Conservation (phyloP, 2,797 vertebrate genomes). For the Hoplostethus atlanticus region DNA sequence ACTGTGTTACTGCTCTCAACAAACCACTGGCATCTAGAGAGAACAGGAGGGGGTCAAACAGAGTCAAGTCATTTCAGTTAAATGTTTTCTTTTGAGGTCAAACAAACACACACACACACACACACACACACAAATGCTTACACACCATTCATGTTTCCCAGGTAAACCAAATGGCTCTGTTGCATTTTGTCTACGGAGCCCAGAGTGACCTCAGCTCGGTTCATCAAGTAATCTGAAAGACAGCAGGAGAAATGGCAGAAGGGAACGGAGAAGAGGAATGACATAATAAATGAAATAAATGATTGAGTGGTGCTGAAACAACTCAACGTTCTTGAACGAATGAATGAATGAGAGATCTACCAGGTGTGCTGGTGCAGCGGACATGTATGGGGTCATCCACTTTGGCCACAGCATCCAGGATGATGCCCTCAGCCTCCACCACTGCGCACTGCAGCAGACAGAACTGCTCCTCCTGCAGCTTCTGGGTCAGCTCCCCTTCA, state of each 20-base stretch:
- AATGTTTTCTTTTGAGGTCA: neutral
- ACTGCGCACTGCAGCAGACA: conserved; percentile 85
- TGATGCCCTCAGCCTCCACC: conserved; percentile 88
- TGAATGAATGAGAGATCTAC: conserved; percentile 67
- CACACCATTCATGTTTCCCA: conserved; percentile 78
- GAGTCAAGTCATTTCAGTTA: neutral
- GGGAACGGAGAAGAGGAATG: neutral
- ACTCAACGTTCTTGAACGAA: neutral
- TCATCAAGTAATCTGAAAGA: conserved; percentile 92
- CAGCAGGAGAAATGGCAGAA: neutral
- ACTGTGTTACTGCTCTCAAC: conserved; percentile 88
- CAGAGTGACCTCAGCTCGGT: conserved; percentile 85
- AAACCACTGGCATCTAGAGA: conserved; percentile 85
- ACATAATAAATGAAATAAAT: too few relatives aligned
- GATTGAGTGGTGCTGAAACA: neutral
- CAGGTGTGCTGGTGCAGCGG: conserved; percentile 90
- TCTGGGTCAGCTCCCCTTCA: conserved; percentile 75
- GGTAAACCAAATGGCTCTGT: conserved; percentile 78
- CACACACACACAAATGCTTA: neutral
- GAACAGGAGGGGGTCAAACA: neutral
- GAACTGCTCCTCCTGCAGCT: conserved; percentile 86
- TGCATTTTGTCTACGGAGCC: conserved; percentile 88
- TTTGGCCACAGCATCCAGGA: conserved; percentile 89
- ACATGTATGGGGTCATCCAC: conserved; percentile 92
- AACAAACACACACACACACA: neutral